Evolutionary conservation across 2,888 invertebrate species (phyloP), one percentile per base, ranked within the genome.

Genomic region (Yponomeuta cagnagella): DNA sequence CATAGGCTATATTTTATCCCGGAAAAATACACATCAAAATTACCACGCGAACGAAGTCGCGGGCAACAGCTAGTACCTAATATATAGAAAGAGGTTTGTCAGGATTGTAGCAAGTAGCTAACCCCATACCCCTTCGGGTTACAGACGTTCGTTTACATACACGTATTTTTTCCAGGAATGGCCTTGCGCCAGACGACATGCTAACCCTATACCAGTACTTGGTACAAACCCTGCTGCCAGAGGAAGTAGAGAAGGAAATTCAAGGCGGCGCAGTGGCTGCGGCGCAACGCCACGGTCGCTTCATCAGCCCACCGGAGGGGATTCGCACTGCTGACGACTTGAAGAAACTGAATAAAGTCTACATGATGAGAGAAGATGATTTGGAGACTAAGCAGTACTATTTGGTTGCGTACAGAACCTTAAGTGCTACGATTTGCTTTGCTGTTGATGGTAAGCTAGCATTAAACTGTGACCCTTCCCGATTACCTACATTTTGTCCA

Each of bases 201-300:
- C 96, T 97, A 79, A 95, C 97, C 12, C 93, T 99, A 73, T 98
- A 98, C 85, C 96, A 96, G 75, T 98, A 98, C 89, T 91, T 98
- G 77, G 93, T 95, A 58, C 94, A 95, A 73, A 96, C 96, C 73
- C 89, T 98, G 65, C 93, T 98, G 74, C 97, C 97, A 12, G 95
- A 95, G 80, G 95, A 95, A 86, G 91, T 95, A 30, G 95, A 95
- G 76, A 94, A 93, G 69, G 96, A 96, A 80, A 87, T 95, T 15
- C 94, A 95, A 80, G 95, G 95, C 10, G 95, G 95, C 12, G 94
- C 95, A 74, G 93, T 82, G 79, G 86, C 90, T 1, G 87, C 90
- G 1, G 93, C 93, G 0, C 87, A 92, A 72, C 85, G 87, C 63
- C 92, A 92, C 72, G 93, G 93, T 30, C 82, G 92, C 1, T 93